Conservation (phyloP, 2,797 vertebrate genomes). For the Miichthys miiuy region DNA sequence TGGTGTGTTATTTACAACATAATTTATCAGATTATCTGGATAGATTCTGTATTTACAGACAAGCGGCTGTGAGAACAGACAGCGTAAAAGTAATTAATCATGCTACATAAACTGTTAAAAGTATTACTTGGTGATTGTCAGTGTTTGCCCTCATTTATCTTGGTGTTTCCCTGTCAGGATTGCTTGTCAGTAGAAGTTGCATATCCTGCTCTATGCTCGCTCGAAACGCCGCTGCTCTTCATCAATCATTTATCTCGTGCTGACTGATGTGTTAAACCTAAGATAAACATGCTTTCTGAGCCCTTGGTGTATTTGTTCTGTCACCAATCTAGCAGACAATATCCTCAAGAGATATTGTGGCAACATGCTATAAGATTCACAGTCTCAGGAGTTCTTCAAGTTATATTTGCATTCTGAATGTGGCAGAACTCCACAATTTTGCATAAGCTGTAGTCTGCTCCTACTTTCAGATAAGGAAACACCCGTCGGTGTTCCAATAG, state of each 20-base stretch:
- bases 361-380: constrained; percentile 26
- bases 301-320: constrained; percentile 42
- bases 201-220: constrained; percentile 30
- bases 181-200: constrained; percentile 25
- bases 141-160: constrained; percentile 64
- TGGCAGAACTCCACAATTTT: constrained; percentile 54
- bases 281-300: constrained; percentile 60
- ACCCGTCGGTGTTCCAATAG: constrained; percentile 33
- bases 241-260: constrained; percentile 68
- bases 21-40: not conserved
- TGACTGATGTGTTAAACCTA: constrained; percentile 49
- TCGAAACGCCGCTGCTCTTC: constrained; percentile 32
- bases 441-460: constrained; percentile 33
- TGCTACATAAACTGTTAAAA: constrained; percentile 18
- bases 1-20: constrained; percentile 4
- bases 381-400: constrained; percentile 27
- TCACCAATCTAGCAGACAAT: constrained; percentile 36
- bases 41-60: not conserved
- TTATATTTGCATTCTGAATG: constrained; percentile 70
- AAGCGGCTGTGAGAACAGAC: constrained; percentile 2
- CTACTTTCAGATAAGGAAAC: constrained; percentile 51
- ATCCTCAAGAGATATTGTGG: constrained; percentile 32
- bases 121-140: constrained; percentile 15
- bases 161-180: constrained; percentile 49
- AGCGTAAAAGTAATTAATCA: constrained; percentile 24